phyloP scores from a whole-genome alignment of 2,888 invertebrate species.

The Dynastes hyllus region DNA sequence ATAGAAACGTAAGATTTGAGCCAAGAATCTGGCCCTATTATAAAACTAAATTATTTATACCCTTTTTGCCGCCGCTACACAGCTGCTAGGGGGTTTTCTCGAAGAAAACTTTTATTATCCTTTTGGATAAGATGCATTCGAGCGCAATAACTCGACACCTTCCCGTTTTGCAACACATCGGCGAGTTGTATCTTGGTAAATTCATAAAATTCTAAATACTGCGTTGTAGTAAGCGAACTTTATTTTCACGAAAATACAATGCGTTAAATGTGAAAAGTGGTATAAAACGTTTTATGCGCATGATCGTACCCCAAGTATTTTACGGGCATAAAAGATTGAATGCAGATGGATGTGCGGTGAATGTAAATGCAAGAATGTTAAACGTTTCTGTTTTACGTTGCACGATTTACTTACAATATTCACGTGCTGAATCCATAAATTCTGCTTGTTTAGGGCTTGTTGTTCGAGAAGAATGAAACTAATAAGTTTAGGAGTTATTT shows the following conservation, averaged over 20 bases:
- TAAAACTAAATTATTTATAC: constrained; percentile 13
- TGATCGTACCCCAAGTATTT: no score
- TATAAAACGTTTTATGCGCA: no score
- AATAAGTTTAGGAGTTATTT: no score
- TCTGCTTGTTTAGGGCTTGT: no score
- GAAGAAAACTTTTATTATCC: constrained; percentile 8
- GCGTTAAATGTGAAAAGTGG: no score
- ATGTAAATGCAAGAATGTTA: no score
- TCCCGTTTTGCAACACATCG: neutral
- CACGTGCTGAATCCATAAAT: no score
- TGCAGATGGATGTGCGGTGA: no score
- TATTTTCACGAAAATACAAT: no score
- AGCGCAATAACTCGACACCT: neutral
- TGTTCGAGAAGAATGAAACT: no score
- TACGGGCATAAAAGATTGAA: no score
- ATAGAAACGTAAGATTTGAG: neutral
- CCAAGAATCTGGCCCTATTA: neutral
- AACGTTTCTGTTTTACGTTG: neutral
- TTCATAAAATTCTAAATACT: constrained; percentile 2
- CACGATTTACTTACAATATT: constrained; percentile 4
- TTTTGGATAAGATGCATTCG: neutral
- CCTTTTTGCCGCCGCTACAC: neutral
- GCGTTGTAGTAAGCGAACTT: no score
- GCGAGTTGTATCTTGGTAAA: neutral
- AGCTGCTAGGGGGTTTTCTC: neutral